Conservation (phyloP, 2,797 vertebrate genomes). For the Hydrolagus colliei region DNA sequence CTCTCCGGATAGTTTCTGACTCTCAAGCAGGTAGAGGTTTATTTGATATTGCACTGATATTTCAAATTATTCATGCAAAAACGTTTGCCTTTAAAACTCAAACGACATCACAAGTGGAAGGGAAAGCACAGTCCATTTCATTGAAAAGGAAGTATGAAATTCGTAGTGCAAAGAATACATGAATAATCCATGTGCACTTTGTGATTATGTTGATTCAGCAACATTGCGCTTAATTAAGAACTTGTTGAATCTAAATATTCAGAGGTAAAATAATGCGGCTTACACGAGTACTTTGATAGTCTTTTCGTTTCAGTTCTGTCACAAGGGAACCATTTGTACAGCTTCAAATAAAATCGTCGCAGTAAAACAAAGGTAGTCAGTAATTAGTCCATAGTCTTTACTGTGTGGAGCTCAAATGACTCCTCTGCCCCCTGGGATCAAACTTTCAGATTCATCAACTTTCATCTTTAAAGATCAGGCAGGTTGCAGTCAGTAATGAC, state of each 20-base stretch:
- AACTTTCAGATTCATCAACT: not conserved
- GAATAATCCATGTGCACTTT: not conserved
- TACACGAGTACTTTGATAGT: not conserved
- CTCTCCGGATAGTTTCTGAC: too few species aligned
- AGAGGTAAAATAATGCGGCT: not conserved
- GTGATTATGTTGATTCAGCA: too few species aligned
- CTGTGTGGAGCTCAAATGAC: not conserved
- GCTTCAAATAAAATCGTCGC: not conserved
- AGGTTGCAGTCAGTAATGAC: not conserved
- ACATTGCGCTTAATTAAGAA: not conserved
- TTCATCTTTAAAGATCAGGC: too few species aligned
- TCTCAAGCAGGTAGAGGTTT: too few species aligned
- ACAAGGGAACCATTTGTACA: not conserved
- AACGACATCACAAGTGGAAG: too few species aligned
- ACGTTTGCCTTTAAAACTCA: too few species aligned
- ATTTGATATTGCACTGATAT: too few species aligned
- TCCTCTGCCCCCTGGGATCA: not conserved
- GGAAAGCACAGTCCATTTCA: too few species aligned
- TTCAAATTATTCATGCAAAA: too few species aligned
- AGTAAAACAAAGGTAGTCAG: not conserved
- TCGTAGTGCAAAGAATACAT: too few species aligned
- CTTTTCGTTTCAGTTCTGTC: not conserved
- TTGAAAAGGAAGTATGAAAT: too few species aligned
- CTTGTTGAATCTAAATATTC: not conserved
- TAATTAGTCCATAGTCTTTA: not conserved